Evolutionary conservation across 2,888 invertebrate genomes (phyloP).

Genomic region (Eilema depressum): DNA sequence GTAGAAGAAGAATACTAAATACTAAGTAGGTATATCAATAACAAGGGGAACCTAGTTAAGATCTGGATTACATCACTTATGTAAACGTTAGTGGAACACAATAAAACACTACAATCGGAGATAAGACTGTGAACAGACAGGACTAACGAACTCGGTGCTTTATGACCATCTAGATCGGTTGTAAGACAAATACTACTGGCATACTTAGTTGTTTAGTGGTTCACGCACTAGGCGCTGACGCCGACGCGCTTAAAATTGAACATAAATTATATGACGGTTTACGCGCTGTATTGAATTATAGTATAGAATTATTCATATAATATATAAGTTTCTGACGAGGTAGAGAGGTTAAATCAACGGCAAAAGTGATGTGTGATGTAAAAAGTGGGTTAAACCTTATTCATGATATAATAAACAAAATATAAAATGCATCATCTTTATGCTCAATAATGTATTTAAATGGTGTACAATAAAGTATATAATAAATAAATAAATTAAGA

Average conservation of each 20-base stretch:
- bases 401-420: too few relatives aligned
- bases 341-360: too few relatives aligned
- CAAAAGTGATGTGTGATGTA: too few relatives aligned
- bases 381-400: too few relatives aligned
- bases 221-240: neutral
- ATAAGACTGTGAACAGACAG: conserved; percentile 35
- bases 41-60: neutral
- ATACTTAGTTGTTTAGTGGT: conserved; percentile 15
- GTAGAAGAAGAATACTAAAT: too few relatives aligned
- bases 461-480: too few relatives aligned
- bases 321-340: neutral
- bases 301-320: neutral
- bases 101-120: conserved; percentile 39
- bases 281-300: neutral
- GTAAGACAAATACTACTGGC: conserved; percentile 43
- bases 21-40: too few relatives aligned
- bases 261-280: neutral
- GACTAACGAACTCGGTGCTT: conserved; percentile 48
- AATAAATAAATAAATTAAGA: too few relatives aligned
- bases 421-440: too few relatives aligned
- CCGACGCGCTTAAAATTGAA: neutral
- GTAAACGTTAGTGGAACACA: conserved; percentile 33
- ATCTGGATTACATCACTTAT: conserved; percentile 32
- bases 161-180: conserved; percentile 44
- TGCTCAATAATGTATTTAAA: too few relatives aligned